Evolutionary conservation across 2,113 vertebrate genomes (phyloP), one percentile per base, ranked within the genome.

Genomic region (Butorides virescens): DNA sequence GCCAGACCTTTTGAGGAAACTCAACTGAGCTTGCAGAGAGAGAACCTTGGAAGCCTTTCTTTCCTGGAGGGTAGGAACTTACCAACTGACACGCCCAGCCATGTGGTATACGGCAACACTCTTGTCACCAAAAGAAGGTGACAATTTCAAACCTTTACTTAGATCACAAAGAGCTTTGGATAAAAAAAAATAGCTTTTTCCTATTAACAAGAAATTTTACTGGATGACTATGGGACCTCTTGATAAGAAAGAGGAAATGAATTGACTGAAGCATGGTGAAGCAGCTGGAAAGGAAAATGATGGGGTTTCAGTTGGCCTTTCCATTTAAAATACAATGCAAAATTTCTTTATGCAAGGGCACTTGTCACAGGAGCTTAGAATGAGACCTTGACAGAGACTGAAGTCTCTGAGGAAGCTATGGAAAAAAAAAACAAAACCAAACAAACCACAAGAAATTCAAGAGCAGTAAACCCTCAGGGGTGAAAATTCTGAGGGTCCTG

Each of bases 31-130:
- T 61, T 47, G 68, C 53, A 47, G 37, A 29, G 63, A 26, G 15
- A 12, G 7, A 17, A n/a, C 49, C 32, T 49, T 21, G 32, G 30
- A 42, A 39, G 4, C 4, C 11, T 14, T 27, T 19, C 17, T 27
- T 23, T 26, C 27, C 70, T 63, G 32, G 44, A 50, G 32, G 5
- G 21, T 3, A 59, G 23, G 67, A 36, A 2, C 7, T 46, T 49
- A 12, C 13, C 39, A 34, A 34, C 26, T 0, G 3, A 10, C 16
- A 13, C 2, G 6, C 11, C 26, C 14, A 58, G 47, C 46, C 10
- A 10, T 56, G 6, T 36, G 52, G 9, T 18, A 19, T 5, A 19
- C 4, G 2, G 65, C 4, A 47, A 44, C 0, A 1, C 2, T 37
- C 46, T 6, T 15, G 11, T 42, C 55, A 3, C 26, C 66, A 66